These are phyloP conservation scores for Ceratothoa steindachneri DNA, from an alignment of 2,888 invertebrate species.

Conservation along the genomic window DNA sequence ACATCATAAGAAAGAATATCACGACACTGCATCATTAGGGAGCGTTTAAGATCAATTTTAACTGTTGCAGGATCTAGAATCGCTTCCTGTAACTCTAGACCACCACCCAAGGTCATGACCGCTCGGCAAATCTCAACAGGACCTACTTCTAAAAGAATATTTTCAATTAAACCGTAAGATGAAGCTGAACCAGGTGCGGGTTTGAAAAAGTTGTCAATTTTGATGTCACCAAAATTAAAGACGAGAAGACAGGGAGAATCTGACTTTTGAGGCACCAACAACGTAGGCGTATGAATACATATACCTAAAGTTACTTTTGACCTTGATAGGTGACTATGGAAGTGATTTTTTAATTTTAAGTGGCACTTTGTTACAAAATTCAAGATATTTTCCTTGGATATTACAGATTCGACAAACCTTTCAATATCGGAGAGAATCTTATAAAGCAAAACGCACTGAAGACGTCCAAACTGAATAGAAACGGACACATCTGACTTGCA, in stretches of 20 bases:
- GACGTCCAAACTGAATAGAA: constrained; percentile 65
- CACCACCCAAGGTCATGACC: constrained; percentile 61
- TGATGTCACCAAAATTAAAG: constrained; percentile 69
- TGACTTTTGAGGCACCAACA: constrained; percentile 73
- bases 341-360: neutral
- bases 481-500: constrained; percentile 67
- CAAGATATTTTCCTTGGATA: constrained; percentile 55
- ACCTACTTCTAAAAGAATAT: constrained; percentile 66
- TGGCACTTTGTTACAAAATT: constrained; percentile 53
- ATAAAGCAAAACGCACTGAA: constrained; percentile 66
- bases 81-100: constrained; percentile 69
- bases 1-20: constrained; percentile 60
- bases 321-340: constrained; percentile 49
- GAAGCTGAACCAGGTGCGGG: constrained; percentile 54
- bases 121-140: constrained; percentile 60
- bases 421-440: constrained; percentile 55
- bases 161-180: constrained; percentile 60
- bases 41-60: constrained; percentile 68
- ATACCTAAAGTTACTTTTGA: constrained; percentile 63
- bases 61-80: constrained; percentile 70
- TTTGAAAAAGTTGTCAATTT: constrained; percentile 75
- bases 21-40: constrained; percentile 56
- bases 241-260: constrained; percentile 72
- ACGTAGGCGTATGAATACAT: constrained; percentile 68
- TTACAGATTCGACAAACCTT: constrained; percentile 49